Base-by-base conservation (phyloP, 2,888 invertebrate species). In the Lithophane socia region DNA sequence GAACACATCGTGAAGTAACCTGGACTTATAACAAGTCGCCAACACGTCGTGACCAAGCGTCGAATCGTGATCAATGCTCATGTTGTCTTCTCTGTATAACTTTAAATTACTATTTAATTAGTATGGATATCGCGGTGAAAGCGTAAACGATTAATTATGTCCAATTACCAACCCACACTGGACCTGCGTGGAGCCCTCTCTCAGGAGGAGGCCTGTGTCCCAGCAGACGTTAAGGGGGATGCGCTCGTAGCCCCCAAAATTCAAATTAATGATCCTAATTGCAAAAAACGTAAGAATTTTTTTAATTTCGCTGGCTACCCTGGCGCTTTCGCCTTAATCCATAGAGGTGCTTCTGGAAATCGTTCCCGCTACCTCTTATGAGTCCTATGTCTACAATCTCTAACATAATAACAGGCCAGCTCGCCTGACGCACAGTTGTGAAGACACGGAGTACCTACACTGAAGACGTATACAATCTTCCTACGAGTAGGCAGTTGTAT, bases 371-470 rank as follows among this genome's bases (percentile, higher is more conserved):
- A 7, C 52, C 49, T 21, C 56, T 10, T 49, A 1, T 49, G 29
- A 44, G 29, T 16, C 29, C 5, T 56, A 1, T 49, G 47, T 9
- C 24, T 3, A 2, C n/a, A 42, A 21, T 47, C 37, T 56, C 2
- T 49, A 16, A 29, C 12, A 47, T 49, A 42, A 37, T 63, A 64
- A 29, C 47, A 68, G 56, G 54, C n/a, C 47, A 47, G 44, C 24
- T 24, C 24, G 49, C 12, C 47, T 67, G 56, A 52, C 54, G 24
- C 77, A 66, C 63, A 42, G 18, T 49, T 64, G 68, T 77, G 56
- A 77, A 68, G 68, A 77, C 63, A 10, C 24, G 21, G 47, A 37
- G 24, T 54, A 3, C 0, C n/a, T 56, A 61, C 13, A 21, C 64
- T 52, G 24, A 16, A 5, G 49, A 24, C n/a, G 56, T 3, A n/a